phyloP scores from a whole-genome alignment of 2,113 vertebrate species.

The Illadopsis cleaveri region DNA sequence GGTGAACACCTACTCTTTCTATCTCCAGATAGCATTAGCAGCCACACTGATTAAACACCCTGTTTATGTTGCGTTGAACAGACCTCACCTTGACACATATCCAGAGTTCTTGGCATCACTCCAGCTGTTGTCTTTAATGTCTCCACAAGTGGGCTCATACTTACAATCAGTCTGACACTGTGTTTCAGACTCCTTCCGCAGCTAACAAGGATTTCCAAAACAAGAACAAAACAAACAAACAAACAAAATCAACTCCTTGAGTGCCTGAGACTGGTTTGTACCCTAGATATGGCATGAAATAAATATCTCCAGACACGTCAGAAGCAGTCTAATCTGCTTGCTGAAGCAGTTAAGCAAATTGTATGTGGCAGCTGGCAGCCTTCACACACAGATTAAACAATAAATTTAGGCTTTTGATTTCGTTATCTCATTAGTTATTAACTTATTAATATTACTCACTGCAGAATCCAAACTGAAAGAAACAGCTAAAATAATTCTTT shows the following conservation, averaged over 20 bases:
- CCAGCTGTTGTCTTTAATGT: slow-evolving; percentile 81
- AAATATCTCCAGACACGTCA: neutral
- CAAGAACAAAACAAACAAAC: neutral
- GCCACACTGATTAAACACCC: neutral
- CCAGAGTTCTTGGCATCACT: slow-evolving; percentile 81
- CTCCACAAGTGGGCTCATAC: slow-evolving; percentile 80
- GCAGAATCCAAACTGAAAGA: neutral
- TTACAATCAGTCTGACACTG: slow-evolving; percentile 96
- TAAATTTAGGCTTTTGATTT: neutral
- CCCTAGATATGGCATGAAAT: neutral
- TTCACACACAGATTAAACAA: neutral
- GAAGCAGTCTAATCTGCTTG: neutral
- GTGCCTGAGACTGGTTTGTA: neutral
- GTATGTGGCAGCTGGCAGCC: neutral
- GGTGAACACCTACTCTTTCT: neutral
- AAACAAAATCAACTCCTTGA: neutral
- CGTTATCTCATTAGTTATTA: neutral
- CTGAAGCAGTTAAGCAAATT: neutral
- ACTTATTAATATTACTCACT: neutral
- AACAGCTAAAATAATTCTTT: neutral
- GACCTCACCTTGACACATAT: slow-evolving; percentile 91
- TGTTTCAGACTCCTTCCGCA: slow-evolving; percentile 94
- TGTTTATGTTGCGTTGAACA: neutral
- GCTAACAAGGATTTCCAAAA: slow-evolving; percentile 72
- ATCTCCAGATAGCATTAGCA: neutral